phyloP scores from a whole-genome alignment of 2,113 vertebrate species.

The Vidua macroura region DNA sequence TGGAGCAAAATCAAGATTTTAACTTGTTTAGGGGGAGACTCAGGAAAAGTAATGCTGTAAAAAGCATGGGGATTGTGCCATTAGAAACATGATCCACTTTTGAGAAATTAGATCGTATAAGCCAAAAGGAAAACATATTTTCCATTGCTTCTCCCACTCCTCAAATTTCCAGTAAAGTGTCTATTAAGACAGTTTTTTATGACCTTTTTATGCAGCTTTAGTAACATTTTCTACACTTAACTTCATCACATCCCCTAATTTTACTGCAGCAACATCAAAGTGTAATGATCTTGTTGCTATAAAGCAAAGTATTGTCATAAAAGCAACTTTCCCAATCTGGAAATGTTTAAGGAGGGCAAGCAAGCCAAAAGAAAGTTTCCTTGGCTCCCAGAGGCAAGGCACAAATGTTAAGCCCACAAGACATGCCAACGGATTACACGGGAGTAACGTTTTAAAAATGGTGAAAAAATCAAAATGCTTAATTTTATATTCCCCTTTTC shows the following conservation, averaged over 20 bases:
- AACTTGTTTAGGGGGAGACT: background rate
- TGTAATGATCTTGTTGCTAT: conserved; percentile 16
- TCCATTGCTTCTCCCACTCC: background rate
- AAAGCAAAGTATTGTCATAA: conserved; percentile 30
- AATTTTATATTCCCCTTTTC: background rate
- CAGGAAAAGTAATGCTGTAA: background rate
- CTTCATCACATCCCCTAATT: conserved; percentile 29
- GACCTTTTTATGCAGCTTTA: conserved; percentile 18
- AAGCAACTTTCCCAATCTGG: background rate
- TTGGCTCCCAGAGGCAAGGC: background rate
- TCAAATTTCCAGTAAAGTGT: conserved; percentile 32
- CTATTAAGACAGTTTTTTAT: conserved; percentile 26
- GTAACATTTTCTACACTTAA: conserved; percentile 36
- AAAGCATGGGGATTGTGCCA: background rate
- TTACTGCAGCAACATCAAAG: conserved; percentile 36
- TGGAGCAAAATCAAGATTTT: background rate
- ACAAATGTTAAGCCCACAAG: background rate
- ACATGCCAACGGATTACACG: background rate
- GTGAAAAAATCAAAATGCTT: background rate
- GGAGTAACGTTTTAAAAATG: background rate
- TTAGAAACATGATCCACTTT: background rate
- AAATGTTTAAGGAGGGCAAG: background rate
- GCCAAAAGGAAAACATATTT: conserved; percentile 8
- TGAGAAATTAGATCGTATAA: background rate
- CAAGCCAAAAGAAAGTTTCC: background rate